Conservation (phyloP, 2,797 vertebrate species). For the Sciurus vulgaris region DNA sequence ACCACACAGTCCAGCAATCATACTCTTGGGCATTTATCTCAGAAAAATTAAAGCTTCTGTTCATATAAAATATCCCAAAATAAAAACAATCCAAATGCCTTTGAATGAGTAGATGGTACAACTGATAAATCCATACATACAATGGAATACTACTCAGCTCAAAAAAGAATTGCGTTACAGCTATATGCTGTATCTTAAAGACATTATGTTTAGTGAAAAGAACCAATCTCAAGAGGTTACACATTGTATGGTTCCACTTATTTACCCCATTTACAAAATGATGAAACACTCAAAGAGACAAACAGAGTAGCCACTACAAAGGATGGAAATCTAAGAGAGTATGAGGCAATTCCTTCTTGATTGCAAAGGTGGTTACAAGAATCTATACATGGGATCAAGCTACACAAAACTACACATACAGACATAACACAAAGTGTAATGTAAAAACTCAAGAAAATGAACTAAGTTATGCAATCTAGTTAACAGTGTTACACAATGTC, state of each 20-base stretch:
- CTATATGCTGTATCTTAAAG: background rate
- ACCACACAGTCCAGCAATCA: background rate
- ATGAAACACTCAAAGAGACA: background rate
- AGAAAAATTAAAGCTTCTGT: background rate
- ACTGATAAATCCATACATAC: background rate
- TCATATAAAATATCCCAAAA: slow-evolving; percentile 25
- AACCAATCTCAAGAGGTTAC: background rate
- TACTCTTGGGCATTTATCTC: background rate
- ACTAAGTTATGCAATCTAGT: background rate
- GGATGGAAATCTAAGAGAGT: background rate
- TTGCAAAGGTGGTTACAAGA: background rate
- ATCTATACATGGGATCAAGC: background rate
- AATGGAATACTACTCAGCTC: background rate
- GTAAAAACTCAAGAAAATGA: background rate
- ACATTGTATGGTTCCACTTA: background rate
- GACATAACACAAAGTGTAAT: background rate
- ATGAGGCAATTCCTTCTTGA: background rate
- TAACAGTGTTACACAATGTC: background rate
- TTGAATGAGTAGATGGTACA: background rate
- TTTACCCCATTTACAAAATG: background rate
- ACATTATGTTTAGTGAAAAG: background rate
- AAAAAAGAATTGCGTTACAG: background rate
- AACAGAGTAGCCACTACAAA: background rate
- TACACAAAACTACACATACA: background rate
- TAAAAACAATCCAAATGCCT: background rate